Base-by-base conservation (phyloP, 2,888 invertebrate species). In the Dasysyrphus albostriatus region DNA sequence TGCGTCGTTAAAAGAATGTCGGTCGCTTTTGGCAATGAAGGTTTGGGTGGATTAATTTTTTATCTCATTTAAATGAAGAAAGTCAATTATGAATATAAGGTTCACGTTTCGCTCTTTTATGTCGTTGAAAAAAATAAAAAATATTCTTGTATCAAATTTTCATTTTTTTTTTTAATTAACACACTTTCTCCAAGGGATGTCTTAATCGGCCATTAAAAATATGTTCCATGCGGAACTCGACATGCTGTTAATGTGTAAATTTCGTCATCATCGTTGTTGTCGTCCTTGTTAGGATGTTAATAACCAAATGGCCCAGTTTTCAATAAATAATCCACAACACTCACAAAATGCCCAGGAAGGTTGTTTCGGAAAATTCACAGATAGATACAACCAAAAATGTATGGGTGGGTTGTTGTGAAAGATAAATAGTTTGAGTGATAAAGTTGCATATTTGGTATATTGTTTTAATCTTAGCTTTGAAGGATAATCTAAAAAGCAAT, bases 271-370 rank as follows among this genome's bases (percentile, higher is more conserved):
- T 59, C 10, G 1, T 61, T 16, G 42, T 51, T 32, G 14, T 47
- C 14, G 56, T 73, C 69, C 69, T 69, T 69, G 69, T 69, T 47
- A n/a, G 49, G 1, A 73, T 61, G 61, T 29, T 77, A 76, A 81
- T 73, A 85, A 73, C 84, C 76, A 73, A 81, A 85, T 85, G 81
- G 76, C 81, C 81, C 81, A 85, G 81, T 85, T 85, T 69, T 77
- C 84, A 77, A 81, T 85, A 73, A 77, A 81, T 76, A 69, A 61
- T 37, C 56, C 73, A 51, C 24, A 69, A 69, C 67, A 51, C 70
- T 19, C 59, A 65, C 37, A 54, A 59, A 29, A n/a, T 16, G 16
- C 24, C 19, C 29, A 47, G 49, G 19, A 49, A 67, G 0, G 3
- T 6, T n/a, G 44, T 29, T 24, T 44, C n/a, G 42, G 42, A 47